Evolutionary conservation across 2,797 vertebrate species (phyloP).

Genomic region (Falco columbarius): DNA sequence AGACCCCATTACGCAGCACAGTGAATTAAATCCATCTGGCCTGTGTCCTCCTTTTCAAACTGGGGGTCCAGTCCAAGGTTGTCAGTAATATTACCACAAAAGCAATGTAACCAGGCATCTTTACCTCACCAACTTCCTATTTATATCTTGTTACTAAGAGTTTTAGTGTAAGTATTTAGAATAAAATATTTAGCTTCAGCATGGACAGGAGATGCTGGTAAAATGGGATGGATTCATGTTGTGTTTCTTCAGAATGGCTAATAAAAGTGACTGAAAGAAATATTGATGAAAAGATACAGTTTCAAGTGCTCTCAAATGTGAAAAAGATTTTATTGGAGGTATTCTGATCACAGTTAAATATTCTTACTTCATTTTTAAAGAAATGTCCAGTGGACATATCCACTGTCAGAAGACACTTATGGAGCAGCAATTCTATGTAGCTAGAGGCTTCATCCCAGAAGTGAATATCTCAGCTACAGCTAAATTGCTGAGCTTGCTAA

Average conservation of each 20-base stretch:
- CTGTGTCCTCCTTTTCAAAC: background rate
- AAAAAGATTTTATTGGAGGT: background rate
- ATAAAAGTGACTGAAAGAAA: background rate
- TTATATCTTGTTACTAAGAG: background rate
- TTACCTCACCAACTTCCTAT: background rate
- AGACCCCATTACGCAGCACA: background rate
- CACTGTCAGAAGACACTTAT: background rate
- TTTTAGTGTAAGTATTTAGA: background rate
- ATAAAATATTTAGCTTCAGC: background rate
- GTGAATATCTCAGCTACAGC: background rate
- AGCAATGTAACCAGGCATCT: background rate
- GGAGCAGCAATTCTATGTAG: background rate
- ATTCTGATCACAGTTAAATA: background rate
- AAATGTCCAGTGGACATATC: background rate
- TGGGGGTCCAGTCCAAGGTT: background rate
- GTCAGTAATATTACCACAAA: background rate
- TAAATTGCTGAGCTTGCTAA: background rate
- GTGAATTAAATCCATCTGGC: background rate
- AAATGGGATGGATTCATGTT: background rate
- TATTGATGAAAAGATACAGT: background rate
- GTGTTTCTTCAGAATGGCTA: background rate
- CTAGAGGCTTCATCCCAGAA: background rate
- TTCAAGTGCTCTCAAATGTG: background rate
- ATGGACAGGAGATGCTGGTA: background rate
- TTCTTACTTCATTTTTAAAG: background rate